Evolutionary conservation across 2,113 vertebrate genomes (phyloP), one percentile per base, ranked within the genome.

Genomic region (Apodemus sylvaticus): DNA sequence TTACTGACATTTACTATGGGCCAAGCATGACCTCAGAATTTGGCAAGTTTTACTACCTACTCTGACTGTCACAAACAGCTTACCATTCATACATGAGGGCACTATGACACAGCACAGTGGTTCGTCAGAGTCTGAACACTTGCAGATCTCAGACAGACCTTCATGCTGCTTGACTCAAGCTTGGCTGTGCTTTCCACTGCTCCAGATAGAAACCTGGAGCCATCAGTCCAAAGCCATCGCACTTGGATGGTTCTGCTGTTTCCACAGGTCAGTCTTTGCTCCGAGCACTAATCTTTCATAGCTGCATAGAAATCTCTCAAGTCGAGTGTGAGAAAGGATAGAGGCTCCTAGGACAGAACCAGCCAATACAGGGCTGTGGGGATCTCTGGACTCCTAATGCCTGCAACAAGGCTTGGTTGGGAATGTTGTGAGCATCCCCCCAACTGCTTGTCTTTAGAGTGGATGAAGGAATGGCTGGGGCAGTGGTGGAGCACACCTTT

Each of bases 21-120:
- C 53, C 53, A 58, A 82, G 36, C 53, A 58, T 82, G 79, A 58
- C 53, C 36, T 82, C 5, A 22, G 34, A 53, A 34, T 39, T 39
- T 36, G 53, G 31, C 51, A 81, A 55, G 17, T 58, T 36, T 53
- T 48, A n/a, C 36, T 81, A 58, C 36, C 53, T 58, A 55, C 87
- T 76, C 85, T 92, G 74, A 87, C 60, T 60, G 90, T 94, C 82
- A 93, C 4, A 91, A 89, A 29, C n/a, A 73, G 36, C 26, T 91
- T 85, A 78, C 13, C 45, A 95, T 78, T 88, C 68, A 85, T 31
- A 78, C 19, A 89, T 12, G 85, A 93, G 55, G 55, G 93, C 92
- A 60, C 8, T 55, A 5, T 51, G 29, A 48, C 64, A 94, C 20
- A 78, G 26, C 78, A 62, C 89, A 85, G 83, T 74, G 83, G 64